Conservation (phyloP, 2,113 vertebrate genomes). For the Chionomys nivalis region DNA sequence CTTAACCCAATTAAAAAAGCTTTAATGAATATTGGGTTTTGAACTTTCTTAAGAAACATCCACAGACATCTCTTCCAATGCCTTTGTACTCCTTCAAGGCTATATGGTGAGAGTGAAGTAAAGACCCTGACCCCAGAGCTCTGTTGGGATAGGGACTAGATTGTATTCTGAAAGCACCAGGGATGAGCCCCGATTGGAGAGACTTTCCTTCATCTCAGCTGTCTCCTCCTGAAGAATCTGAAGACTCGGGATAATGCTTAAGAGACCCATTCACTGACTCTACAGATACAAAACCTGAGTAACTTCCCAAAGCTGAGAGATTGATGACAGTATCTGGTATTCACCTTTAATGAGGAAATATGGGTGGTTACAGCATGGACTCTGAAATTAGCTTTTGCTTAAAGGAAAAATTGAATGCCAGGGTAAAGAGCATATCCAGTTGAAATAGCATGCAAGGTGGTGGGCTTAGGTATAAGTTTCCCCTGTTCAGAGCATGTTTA, state of each 20-base stretch:
- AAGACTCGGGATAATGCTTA: neutral
- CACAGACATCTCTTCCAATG: neutral
- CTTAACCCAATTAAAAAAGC: neutral
- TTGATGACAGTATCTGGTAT: neutral
- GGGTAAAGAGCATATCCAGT: neutral
- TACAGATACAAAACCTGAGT: neutral
- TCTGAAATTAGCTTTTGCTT: neutral
- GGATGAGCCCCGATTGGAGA: neutral
- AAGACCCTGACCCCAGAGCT: neutral
- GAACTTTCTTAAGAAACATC: neutral
- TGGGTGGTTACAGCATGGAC: neutral
- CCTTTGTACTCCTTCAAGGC: neutral
- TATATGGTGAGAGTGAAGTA: neutral
- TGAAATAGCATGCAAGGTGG: neutral
- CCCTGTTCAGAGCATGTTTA: no score
- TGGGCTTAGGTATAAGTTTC: neutral
- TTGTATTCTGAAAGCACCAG: neutral
- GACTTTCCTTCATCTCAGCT: neutral
- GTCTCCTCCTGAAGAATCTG: neutral
- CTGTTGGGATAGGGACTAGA: neutral
- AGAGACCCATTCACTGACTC: neutral
- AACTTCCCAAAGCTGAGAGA: neutral
- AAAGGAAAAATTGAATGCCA: neutral
- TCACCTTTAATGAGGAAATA: neutral
- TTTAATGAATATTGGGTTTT: neutral